Evolutionary conservation across 2,797 vertebrate genomes (phyloP).

Genomic region (Tragelaphus eurycerus): DNA sequence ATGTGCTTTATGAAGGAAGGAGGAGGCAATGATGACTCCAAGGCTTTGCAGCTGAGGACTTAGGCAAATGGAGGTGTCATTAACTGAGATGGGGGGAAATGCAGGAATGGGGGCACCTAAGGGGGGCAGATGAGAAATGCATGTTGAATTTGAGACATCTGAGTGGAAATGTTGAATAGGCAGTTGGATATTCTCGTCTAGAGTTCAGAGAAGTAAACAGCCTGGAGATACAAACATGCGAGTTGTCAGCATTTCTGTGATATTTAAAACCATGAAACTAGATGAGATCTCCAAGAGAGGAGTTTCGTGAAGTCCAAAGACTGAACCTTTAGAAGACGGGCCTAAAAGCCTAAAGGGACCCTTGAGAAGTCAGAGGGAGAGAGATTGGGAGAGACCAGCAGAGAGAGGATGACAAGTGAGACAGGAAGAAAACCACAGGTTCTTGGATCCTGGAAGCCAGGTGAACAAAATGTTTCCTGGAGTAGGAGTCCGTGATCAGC

Average conservation of each 20-base stretch:
- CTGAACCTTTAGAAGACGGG: background rate
- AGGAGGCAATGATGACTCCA: background rate
- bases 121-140: background rate
- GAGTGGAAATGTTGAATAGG: background rate
- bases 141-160: background rate
- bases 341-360: background rate
- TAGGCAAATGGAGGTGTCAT: background rate
- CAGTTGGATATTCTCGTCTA: background rate
- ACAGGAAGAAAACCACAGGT: background rate
- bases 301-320: background rate
- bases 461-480: background rate
- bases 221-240: background rate
- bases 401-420: background rate
- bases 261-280: background rate
- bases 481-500: background rate
- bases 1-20: background rate
- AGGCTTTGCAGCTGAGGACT: background rate
- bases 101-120: background rate
- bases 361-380: background rate
- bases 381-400: background rate
- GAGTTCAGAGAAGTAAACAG: background rate
- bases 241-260: background rate
- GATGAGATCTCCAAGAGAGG: background rate
- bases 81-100: background rate
- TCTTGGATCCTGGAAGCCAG: background rate